Percentiles rank a stretch among this genome's conserved stretches.
phyloP scores from a whole-genome alignment of 2,113 vertebrate species.

The Chunga burmeisteri region DNA sequence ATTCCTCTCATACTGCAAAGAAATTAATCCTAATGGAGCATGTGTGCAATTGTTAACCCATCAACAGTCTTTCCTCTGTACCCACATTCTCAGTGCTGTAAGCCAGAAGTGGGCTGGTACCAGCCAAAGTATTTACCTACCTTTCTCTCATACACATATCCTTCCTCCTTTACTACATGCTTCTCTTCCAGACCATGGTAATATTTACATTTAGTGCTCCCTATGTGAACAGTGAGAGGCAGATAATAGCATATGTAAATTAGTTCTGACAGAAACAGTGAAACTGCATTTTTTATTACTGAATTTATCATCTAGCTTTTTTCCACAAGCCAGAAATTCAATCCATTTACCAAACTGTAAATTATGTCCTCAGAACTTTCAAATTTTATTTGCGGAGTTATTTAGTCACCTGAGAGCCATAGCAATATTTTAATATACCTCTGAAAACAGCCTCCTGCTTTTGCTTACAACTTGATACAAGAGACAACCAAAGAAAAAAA shows the following conservation, averaged over 20 bases:
- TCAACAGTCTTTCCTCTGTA: neutral
- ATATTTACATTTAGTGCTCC: neutral
- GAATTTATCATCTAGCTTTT: neutral
- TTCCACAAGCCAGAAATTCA: neutral
- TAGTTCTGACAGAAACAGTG: neutral
- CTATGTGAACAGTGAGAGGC: neutral
- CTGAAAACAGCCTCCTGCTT: neutral
- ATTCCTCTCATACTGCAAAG: neutral
- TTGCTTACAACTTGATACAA: neutral
- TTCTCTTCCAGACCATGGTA: neutral
- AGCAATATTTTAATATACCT: neutral
- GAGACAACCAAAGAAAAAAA: neutral
- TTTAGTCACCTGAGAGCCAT: neutral
- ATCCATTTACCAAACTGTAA: neutral
- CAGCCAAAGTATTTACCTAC: neutral
- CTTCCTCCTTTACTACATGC: neutral
- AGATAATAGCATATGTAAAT: neutral
- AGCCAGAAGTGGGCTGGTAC: neutral
- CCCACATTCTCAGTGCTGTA: neutral
- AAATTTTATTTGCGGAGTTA: neutral
- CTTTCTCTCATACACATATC: neutral
- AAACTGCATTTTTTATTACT: neutral
- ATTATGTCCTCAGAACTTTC: neutral
- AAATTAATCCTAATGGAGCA: neutral
- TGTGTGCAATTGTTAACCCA: neutral